Evolutionary conservation across 2,888 invertebrate species (phyloP).

Genomic region (Aphidoletes aphidimyza): DNA sequence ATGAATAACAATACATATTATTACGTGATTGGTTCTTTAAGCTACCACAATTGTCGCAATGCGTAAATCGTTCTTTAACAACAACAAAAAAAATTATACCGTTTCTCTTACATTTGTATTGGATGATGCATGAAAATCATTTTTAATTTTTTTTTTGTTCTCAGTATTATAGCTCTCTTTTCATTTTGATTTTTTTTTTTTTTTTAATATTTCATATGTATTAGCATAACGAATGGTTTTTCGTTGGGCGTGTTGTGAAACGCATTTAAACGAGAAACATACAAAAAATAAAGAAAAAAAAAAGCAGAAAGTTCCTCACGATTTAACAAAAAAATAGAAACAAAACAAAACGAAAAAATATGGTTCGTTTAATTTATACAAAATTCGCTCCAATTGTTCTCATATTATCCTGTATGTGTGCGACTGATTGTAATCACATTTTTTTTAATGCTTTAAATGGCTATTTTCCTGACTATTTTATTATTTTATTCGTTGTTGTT

Average conservation of each 20-base stretch:
- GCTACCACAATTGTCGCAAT: slow-evolving; percentile 45
- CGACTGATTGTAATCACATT: not conserved
- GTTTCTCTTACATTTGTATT: not conserved
- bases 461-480: not conserved
- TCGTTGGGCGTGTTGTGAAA: slow-evolving; percentile 6
- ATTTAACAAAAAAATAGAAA: not conserved
- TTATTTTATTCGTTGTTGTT: not conserved
- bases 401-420: not conserved
- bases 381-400: slow-evolving; percentile 28
- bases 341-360: not conserved
- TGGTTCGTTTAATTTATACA: slow-evolving; percentile 34
- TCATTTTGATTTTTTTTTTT: not conserved
- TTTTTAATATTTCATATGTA: not conserved
- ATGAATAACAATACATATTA: slow-evolving; percentile 47
- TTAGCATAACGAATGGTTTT: not conserved
- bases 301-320: not conserved
- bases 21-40: slow-evolving; percentile 52
- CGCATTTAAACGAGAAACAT: not conserved
- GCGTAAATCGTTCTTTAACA: slow-evolving; percentile 5
- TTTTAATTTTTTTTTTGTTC: slow-evolving; percentile 6
- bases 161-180: slow-evolving; percentile 19
- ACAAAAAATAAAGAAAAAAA: not conserved
- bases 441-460: not conserved
- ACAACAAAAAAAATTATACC: too few species aligned
- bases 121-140: slow-evolving; percentile 46